Evolutionary conservation across 2,113 vertebrate species (phyloP), one percentile per base, ranked within the genome.

Genomic region (Ovis canadensis): DNA sequence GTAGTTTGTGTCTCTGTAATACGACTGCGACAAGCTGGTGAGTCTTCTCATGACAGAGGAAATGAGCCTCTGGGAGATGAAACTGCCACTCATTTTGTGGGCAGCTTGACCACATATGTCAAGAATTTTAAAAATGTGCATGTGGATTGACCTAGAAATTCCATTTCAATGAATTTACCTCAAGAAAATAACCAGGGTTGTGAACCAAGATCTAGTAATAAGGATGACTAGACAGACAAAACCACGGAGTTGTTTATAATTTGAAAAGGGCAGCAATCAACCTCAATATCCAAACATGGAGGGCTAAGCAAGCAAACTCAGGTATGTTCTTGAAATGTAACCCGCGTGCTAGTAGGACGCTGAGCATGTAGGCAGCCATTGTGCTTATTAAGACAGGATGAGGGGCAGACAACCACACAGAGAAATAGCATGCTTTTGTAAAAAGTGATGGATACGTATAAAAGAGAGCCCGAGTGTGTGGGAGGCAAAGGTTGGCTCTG

Each of bases 281-380:
- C 33, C 36, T 96, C 52, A 81, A 4, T 36, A 45, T 14, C 25
- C 80, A 71, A 45, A 77, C 64, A 9, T 0, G 25, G 67, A 64
- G 40, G 48, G 11, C 3, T 29, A 21, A 29, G 54, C 55, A 52
- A 90, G 50, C 57, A 45, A 62, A 36, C 40, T 40, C 21, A 13
- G 3, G 16, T 5, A 6, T 25, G 25, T 45, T 88, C 67, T 67
- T 59, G 4, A 87, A 64, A n/a, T 27, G 23, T 67, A 52, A 5
- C 45, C n/a, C 8, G 1, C 0, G 0, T 7, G 6, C 21, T 16
- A 19, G 7, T 2, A 19, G 29, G 43, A 6, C 29, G 3, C 36
- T 2, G 14, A 23, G 48, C 3, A 0, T 5, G 5, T 43, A 4
- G 7, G 15, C 12, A 25, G 36, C 43, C 52, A 25, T 45, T 14